phyloP scores from a whole-genome alignment of 2,888 invertebrate genomes.

The Mystacides longicornis region DNA sequence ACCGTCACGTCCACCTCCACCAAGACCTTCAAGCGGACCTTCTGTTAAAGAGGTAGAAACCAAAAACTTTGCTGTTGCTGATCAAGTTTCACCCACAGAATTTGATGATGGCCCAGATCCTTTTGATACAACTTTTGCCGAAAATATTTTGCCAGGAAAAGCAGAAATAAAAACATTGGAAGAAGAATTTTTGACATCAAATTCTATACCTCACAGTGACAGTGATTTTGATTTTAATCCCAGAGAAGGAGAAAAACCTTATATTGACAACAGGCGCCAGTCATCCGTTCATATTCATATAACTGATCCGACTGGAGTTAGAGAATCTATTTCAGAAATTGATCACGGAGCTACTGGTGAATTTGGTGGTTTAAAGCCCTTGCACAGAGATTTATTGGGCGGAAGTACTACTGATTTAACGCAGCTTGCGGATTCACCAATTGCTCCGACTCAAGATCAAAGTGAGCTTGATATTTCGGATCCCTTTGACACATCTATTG shows the following conservation, averaged over 20 bases:
- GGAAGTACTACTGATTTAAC: slow-evolving; percentile 71
- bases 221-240: slow-evolving; percentile 57
- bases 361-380: slow-evolving; percentile 38
- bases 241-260: slow-evolving; percentile 52
- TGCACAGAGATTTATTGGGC: slow-evolving; percentile 61
- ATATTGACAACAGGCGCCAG: slow-evolving; percentile 41
- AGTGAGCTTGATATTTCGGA: slow-evolving; percentile 57
- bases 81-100: slow-evolving; percentile 35
- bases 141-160: slow-evolving; percentile 60
- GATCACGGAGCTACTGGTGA: slow-evolving; percentile 37
- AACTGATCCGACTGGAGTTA: slow-evolving; percentile 55
- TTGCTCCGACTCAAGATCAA: slow-evolving; percentile 52
- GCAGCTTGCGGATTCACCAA: slow-evolving; percentile 58
- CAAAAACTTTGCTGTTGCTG: slow-evolving; percentile 11
- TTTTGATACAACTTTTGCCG: slow-evolving; percentile 79
- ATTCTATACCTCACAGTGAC: slow-evolving; percentile 29
- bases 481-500: slow-evolving; percentile 80
- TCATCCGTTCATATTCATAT: slow-evolving; percentile 54
- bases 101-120: slow-evolving; percentile 63
- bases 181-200: slow-evolving; percentile 42
- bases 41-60: slow-evolving; percentile 7
- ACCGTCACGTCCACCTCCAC: slow-evolving; percentile 34
- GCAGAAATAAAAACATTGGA: slow-evolving; percentile 51
- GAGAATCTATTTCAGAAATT: slow-evolving; percentile 48
- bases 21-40: slow-evolving; percentile 33